A percentile compares a stretch with the other conserved stretches of the same genome.
These are phyloP conservation scores for Steatocranus sp. DNA, from an alignment of 2,797 vertebrate genomes.

Conservation along the genomic window DNA sequence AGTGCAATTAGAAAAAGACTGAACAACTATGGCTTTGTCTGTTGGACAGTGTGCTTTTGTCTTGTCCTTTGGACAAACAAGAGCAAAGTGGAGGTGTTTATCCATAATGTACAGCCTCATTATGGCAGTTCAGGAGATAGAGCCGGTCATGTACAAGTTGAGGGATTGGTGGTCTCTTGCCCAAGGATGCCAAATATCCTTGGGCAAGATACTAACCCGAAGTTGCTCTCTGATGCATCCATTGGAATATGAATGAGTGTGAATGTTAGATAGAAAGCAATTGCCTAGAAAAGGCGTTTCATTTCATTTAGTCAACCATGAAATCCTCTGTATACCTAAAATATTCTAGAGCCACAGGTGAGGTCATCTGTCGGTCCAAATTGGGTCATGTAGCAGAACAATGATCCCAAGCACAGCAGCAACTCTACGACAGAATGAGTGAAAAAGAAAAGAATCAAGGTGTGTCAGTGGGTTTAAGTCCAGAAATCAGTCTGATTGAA, in stretches of 20 bases:
- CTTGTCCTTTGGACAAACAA: not conserved
- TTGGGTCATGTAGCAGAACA: not conserved
- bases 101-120: not conserved
- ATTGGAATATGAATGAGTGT: not conserved
- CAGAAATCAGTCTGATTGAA: not conserved
- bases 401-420: not conserved
- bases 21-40: not conserved
- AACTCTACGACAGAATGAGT: not conserved
- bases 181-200: not conserved
- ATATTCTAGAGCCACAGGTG: not conserved
- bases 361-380: not conserved
- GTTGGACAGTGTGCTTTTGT: not conserved
- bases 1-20: not conserved
- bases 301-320: not conserved
- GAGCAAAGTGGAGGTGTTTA: not conserved
- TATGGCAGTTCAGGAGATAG: not conserved
- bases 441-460: not conserved
- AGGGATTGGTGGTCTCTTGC: rapidly evolving
- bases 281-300: not conserved
- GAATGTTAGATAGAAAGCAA: not conserved
- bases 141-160: not conserved
- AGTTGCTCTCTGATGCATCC: not conserved
- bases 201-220: not conserved
- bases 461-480: not conserved
- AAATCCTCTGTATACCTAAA: not conserved